Conservation (phyloP, 1,140 invertebrate species). For the Heliconius himera region DNA sequence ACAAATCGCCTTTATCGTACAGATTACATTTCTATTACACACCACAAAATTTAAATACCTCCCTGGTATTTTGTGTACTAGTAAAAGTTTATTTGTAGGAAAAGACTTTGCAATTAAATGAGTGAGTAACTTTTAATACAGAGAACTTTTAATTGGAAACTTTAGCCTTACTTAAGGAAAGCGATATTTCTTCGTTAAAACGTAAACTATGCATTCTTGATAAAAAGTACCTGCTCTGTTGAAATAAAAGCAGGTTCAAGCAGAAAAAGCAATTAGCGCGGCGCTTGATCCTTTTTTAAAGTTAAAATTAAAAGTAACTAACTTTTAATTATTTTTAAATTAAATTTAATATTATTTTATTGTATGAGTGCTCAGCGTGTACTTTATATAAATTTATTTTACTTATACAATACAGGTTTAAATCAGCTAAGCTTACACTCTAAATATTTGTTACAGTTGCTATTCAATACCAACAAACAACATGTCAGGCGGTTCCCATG, state of each 20-base stretch:
- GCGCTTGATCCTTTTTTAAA: background rate
- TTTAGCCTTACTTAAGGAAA: constrained; percentile 29
- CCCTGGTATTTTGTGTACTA: background rate
- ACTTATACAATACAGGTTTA: background rate
- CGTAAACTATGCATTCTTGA: constrained; percentile 8
- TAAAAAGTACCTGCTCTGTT: constrained; percentile 6
- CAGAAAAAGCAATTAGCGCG: constrained; percentile 24
- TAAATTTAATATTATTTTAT: constrained; percentile 12
- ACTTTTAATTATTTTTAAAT: background rate
- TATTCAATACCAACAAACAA: constrained; percentile 83
- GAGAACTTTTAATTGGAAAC: constrained; percentile 38
- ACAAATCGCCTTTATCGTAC: too few relatives aligned
- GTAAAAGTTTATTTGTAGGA: background rate
- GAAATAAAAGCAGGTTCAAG: constrained; percentile 17
- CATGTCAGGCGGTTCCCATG: constrained; percentile 82
- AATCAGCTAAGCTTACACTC: background rate
- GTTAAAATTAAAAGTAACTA: too few relatives aligned
- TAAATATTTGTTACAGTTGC: constrained; percentile 73
- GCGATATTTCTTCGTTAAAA: constrained; percentile 29
- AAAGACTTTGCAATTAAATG: constrained; percentile 27
- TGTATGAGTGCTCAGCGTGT: background rate
- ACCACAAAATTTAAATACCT: background rate
- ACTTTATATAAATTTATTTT: background rate
- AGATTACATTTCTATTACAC: background rate
- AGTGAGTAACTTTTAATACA: background rate